phyloP scores from a whole-genome alignment of 2,797 vertebrate genomes.

The Discoglossus pictus region DNA sequence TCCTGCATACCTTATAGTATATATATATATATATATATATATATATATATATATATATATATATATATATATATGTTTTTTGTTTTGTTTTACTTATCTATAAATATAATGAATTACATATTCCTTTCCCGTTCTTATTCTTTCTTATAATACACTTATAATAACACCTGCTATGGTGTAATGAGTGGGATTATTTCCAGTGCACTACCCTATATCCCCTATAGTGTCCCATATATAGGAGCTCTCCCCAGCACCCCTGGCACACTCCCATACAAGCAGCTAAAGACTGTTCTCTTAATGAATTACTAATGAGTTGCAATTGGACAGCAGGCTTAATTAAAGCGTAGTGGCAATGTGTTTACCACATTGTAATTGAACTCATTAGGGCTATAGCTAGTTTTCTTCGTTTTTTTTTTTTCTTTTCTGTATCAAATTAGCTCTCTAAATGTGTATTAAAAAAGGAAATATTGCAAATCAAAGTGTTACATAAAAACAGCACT shows the following conservation, averaged over 20 bases:
- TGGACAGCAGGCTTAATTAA: constrained; percentile 82
- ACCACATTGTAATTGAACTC: constrained; percentile 84
- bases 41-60: background rate
- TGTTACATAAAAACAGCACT: constrained; percentile 49
- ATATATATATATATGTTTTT: background rate
- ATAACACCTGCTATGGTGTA: too few relatives aligned
- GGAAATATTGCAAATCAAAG: constrained; percentile 54
- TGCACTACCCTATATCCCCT: too few relatives aligned
- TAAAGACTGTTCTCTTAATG: constrained; percentile 76
- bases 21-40: constrained; percentile 5
- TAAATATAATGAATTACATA: too few relatives aligned
- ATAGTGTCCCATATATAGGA: too few relatives aligned
- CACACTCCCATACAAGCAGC: constrained; percentile 57
- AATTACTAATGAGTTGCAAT: constrained; percentile 84
- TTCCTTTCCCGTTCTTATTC: too few relatives aligned
- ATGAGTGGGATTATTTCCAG: too few relatives aligned
- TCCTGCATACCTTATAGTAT: too few relatives aligned
- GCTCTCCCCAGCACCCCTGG: too few relatives aligned
- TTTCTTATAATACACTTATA: too few relatives aligned
- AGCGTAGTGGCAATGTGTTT: constrained; percentile 79
- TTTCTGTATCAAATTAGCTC: constrained; percentile 54
- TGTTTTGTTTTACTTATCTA: too few relatives aligned
- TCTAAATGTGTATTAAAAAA: constrained; percentile 58
- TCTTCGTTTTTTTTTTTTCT: constrained; percentile 56
- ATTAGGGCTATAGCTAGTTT: constrained; percentile 74